phyloP scores from a whole-genome alignment of 2,113 vertebrate genomes.

The Bucco capensis region DNA sequence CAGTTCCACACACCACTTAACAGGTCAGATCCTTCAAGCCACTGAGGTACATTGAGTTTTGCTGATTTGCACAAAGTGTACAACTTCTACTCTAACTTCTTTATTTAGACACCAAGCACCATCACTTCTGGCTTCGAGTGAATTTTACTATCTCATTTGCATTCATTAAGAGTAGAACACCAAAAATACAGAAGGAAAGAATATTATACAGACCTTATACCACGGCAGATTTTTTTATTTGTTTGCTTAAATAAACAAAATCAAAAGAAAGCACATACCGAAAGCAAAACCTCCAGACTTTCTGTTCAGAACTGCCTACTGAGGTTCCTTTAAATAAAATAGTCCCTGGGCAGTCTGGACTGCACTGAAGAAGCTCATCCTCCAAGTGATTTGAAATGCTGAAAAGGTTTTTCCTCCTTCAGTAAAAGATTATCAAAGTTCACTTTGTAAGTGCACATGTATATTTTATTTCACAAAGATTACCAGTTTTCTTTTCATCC shows the following conservation, averaged over 20 bases:
- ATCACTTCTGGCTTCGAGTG: neutral
- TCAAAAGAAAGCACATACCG: no score
- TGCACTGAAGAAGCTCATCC: neutral
- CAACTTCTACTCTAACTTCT: neutral
- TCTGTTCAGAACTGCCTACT: neutral
- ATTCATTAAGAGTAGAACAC: neutral
- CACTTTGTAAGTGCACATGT: conserved; percentile 6
- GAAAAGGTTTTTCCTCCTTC: neutral
- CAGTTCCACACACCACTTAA: neutral
- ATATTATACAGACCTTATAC: neutral
- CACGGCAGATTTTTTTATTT: neutral
- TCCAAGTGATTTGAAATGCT: neutral
- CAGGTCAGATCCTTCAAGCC: neutral
- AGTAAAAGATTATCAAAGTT: conserved; percentile 32
- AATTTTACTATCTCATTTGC: neutral
- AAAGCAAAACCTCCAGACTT: neutral
- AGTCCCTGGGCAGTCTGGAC: neutral
- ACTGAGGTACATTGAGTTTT: neutral
- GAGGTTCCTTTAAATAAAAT: conserved; percentile 5
- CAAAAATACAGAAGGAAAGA: neutral
- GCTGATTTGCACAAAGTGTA: neutral
- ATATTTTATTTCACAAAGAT: conserved; percentile 26
- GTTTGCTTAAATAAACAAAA: neutral
- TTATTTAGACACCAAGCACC: neutral
- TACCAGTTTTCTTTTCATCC: neutral